Percentiles rank a stretch among this genome's conserved stretches.
Conservation (phyloP, 2,888 invertebrate species). For the Meiosimyza decipiens region DNA sequence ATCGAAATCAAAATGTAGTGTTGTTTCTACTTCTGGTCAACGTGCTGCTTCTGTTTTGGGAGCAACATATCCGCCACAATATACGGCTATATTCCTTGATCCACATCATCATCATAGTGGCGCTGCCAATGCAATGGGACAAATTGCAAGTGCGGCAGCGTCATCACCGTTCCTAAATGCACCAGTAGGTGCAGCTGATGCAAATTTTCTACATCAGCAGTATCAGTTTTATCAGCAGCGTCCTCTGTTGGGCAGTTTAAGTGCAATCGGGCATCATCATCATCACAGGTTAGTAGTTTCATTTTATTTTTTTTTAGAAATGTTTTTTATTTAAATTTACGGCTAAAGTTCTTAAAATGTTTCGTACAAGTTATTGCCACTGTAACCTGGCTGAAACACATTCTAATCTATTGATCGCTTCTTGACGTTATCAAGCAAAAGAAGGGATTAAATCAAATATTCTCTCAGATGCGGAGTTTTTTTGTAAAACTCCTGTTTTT, state of each 20-base stretch:
- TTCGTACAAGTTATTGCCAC: no score
- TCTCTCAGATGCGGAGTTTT: no score
- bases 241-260: conserved; percentile 47
- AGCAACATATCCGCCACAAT: conserved; percentile 60
- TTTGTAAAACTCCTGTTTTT: no score
- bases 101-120: conserved; percentile 45
- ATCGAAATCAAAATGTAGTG: conserved; percentile 51
- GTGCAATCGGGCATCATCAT: conserved; percentile 42
- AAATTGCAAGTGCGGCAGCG: conserved; percentile 53
- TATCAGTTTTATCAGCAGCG: conserved; percentile 55
- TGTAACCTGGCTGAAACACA: no score
- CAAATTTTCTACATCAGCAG: conserved; percentile 55
- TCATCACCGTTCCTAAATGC: conserved; percentile 51
- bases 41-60: conserved; percentile 38
- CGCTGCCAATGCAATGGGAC: conserved; percentile 53
- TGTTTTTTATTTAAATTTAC: no score
- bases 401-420: no score
- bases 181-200: conserved; percentile 44
- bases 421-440: no score
- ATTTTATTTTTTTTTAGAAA: no score
- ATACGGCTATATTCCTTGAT: conserved; percentile 63
- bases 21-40: conserved; percentile 21
- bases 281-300: conserved; percentile 45
- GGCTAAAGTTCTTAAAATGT: no score
- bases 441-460: no score